Conservation (phyloP, 2,888 invertebrate species). For the Scaptomyza polygonia region DNA sequence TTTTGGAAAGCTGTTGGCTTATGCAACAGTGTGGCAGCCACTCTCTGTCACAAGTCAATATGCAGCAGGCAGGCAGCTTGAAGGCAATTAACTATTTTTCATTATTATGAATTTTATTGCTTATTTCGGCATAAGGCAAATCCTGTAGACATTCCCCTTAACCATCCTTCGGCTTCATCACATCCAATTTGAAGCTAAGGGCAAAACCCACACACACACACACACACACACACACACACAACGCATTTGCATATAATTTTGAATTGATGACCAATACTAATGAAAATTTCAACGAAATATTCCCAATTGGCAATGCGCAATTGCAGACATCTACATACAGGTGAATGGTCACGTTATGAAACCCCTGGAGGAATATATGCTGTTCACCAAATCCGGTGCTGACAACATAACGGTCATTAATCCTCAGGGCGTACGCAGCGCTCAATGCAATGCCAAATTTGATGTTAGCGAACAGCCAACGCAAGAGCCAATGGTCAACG, state of each 20-base stretch:
- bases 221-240: no score
- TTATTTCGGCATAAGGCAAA: conserved; percentile 69
- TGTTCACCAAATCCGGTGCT: conserved; percentile 93
- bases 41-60: conserved; percentile 20
- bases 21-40: conserved; percentile 20
- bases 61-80: background rate
- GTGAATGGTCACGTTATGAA: conserved; percentile 93
- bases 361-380: conserved; percentile 95
- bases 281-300: conserved; percentile 63
- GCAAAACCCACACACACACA: no score
- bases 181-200: conserved; percentile 21
- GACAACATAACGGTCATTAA: conserved; percentile 95
- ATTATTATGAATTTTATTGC: conserved; percentile 75
- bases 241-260: conserved; percentile 76
- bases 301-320: conserved; percentile 23
- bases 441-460: conserved; percentile 93
- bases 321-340: conserved; percentile 92
- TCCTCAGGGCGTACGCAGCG: conserved; percentile 93
- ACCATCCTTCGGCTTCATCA: background rate
- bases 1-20: background rate
- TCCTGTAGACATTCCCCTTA: background rate
- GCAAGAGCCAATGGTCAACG: conserved; percentile 86
- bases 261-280: conserved; percentile 79
- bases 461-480: conserved; percentile 87
- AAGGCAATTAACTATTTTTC: conserved; percentile 44